phyloP scores from a whole-genome alignment of 2,888 invertebrate genomes.

The Trypoxylon attenuatum region DNA sequence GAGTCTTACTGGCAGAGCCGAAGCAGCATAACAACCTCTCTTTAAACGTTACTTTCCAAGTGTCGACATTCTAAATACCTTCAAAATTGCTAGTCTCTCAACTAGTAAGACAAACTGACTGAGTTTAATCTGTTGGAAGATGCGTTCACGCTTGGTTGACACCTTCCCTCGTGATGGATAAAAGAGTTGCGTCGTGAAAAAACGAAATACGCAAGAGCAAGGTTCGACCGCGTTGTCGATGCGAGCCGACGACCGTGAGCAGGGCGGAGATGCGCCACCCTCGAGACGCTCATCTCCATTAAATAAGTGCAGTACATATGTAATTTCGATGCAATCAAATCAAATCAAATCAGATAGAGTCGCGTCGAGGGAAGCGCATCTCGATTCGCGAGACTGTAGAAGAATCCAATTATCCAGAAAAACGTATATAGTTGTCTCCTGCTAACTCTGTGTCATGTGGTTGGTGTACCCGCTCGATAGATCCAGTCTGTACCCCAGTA shows the following conservation, averaged over 20 bases:
- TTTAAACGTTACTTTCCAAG: neutral
- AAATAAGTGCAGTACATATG: no score
- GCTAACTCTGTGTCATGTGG: no score
- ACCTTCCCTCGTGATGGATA: neutral
- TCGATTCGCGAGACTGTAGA: no score
- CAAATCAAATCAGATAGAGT: no score
- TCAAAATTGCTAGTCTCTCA: neutral
- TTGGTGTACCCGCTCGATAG: no score
- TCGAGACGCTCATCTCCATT: no score
- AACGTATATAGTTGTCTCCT: no score
- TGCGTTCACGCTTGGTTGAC: neutral
- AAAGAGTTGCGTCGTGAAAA: neutral
- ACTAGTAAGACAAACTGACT: neutral
- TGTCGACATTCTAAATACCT: neutral
- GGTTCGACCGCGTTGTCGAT: constrained; percentile 32
- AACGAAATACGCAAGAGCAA: neutral
- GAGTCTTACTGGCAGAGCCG: constrained; percentile 11
- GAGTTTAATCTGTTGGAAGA: no score
- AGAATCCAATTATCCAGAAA: no score
- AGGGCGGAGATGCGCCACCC: constrained; percentile 16
- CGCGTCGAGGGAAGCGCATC: no score
- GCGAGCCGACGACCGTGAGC: constrained; percentile 40
- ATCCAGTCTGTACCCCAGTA: no score
- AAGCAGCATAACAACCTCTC: neutral
- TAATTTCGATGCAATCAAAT: no score